Base-by-base conservation (phyloP, 2,113 vertebrate genomes). In the Dipodomys stephensi region DNA sequence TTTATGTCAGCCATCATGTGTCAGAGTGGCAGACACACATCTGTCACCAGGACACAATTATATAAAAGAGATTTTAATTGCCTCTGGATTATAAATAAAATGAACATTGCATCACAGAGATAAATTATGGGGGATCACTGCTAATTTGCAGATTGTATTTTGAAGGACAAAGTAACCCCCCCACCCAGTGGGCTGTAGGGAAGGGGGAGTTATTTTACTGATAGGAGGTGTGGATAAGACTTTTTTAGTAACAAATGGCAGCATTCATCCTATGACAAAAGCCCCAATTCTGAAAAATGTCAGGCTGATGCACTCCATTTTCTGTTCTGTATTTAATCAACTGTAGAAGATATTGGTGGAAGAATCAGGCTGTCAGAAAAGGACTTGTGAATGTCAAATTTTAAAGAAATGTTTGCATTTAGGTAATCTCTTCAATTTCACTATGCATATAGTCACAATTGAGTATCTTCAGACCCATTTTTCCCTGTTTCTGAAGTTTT, bases 1-100 rank as follows among this genome's bases (percentile, higher is more conserved):
- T 98, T 99, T 98, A 98, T 99, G 98, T 98, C 97, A 98, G 96
- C 95, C 95, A 90, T 98, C 98, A 98, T 98, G 97, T 95, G 95
- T 98, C 93, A 94, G 98, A 97, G 97, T 98, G 97, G 98, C 98
- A 98, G 96, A 98, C 97, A 97, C 97, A 97, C 98, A 98, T 98
- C 98, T 98, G 98, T 98, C 98, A 98, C 94, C 95, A 94, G 94
- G 96, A 98, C 96, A 98, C 95, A 96, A 98, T 97, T 97, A 97
- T 97, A 97, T 97, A 97, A 98, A 98, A 97, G 97, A 83, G 82
- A 97, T 97, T 98, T 98, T 98, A 98, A 98, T 98, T 98, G 98
- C 96, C 96, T 97, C 95, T 94, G 93, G 96, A 98, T 98, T 98
- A 98, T 97, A 98, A 98, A 98, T 97, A 98, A 98, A 98, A 97